phyloP scores from a whole-genome alignment of 1,140 invertebrate species.

The Camponotus floridanus region DNA sequence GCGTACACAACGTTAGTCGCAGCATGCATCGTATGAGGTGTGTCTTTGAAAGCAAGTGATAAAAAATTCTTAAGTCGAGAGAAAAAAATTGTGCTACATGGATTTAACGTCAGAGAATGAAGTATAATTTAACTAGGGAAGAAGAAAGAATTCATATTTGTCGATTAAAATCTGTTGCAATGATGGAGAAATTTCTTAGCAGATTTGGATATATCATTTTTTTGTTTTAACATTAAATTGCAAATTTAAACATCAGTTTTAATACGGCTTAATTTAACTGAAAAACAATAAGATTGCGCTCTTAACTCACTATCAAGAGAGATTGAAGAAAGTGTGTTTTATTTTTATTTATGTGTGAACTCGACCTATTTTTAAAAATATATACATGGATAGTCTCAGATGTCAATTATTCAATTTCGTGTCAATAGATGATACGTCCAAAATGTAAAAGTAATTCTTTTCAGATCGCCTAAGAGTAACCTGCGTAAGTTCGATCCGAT shows the following conservation, averaged over 20 bases:
- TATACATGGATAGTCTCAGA: neutral
- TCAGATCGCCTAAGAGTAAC: slow-evolving; percentile 60
- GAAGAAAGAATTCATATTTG: neutral
- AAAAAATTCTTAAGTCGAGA: neutral
- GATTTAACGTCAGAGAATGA: neutral
- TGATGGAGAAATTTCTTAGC: neutral
- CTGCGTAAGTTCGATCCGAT: slow-evolving; percentile 38
- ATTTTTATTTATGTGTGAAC: neutral
- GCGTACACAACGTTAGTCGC: slow-evolving; percentile 58
- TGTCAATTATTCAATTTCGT: neutral
- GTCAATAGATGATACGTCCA: neutral
- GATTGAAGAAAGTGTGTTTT: neutral
- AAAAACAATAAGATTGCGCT: neutral
- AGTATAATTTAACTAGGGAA: neutral
- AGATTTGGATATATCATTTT: neutral
- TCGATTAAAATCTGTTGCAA: neutral
- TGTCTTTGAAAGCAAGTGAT: slow-evolving; percentile 30
- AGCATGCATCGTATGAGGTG: slow-evolving; percentile 36
- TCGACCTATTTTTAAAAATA: neutral
- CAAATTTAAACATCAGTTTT: neutral
- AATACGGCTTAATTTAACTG: neutral
- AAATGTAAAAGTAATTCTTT: slow-evolving; percentile 33
- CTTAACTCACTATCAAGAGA: neutral
- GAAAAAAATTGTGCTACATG: neutral
- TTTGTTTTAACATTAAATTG: neutral